phyloP scores from a whole-genome alignment of 1,140 invertebrate genomes.

The Chironomus striatipennis region DNA sequence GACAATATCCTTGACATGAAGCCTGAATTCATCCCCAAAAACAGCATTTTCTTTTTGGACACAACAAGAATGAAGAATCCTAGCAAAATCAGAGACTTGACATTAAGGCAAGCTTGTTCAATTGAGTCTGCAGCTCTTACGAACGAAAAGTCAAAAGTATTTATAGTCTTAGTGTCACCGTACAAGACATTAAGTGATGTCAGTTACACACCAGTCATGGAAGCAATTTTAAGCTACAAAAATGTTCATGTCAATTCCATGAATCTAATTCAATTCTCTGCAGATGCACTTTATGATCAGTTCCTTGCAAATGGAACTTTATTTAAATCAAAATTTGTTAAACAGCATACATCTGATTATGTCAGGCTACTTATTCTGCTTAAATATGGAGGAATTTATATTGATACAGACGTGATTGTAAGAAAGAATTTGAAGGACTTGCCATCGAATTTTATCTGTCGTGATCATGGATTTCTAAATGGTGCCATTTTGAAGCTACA shows the following conservation, averaged over 20 bases:
- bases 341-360: slow-evolving; percentile 44
- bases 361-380: slow-evolving; percentile 46
- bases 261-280: slow-evolving; percentile 26
- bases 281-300: slow-evolving; percentile 39
- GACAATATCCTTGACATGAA: neutral
- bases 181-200: neutral
- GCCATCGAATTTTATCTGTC: slow-evolving; percentile 26
- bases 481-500: neutral
- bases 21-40: neutral
- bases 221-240: neutral
- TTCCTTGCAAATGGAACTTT: slow-evolving; percentile 41
- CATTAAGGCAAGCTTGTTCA: neutral
- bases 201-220: neutral
- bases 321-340: slow-evolving; percentile 41
- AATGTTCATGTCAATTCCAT: neutral
- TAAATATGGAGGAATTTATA: slow-evolving; percentile 50
- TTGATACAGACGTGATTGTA: slow-evolving; percentile 49
- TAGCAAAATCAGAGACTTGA: neutral
- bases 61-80: neutral
- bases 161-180: neutral
- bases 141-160: neutral
- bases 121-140: neutral
- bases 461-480: neutral
- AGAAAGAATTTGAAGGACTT: slow-evolving; percentile 31
- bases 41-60: neutral